These are phyloP conservation scores for Neocrepidodera transversa DNA, from an alignment of 2,888 invertebrate species.

Conservation along the genomic window DNA sequence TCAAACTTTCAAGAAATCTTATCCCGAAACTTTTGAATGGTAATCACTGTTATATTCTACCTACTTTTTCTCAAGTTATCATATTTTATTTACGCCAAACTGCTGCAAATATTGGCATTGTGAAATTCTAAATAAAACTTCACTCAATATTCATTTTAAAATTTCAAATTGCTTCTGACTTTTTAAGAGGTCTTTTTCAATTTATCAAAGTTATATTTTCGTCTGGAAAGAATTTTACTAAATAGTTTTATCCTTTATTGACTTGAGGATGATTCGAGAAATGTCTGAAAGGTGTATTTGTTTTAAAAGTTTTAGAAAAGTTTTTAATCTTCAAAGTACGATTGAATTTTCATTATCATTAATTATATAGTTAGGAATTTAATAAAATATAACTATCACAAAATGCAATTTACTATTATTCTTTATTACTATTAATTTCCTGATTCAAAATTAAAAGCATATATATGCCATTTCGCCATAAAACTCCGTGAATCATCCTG, in stretches of 20 bases:
- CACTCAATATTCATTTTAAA: slow-evolving; percentile 13
- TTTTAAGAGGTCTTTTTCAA: slow-evolving; percentile 11
- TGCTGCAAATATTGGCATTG: slow-evolving; percentile 20
- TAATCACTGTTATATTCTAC: slow-evolving; percentile 26
- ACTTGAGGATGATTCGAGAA: not conserved
- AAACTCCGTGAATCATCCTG: too few species aligned
- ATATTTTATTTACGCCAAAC: slow-evolving; percentile 25
- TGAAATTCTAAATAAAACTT: slow-evolving; percentile 15
- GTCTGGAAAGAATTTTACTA: slow-evolving; percentile 1
- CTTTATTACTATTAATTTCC: too few species aligned
- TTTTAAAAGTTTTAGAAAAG: not conserved
- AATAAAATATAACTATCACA: too few species aligned
- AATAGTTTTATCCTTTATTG: slow-evolving; percentile 1
- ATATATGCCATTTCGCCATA: too few species aligned
- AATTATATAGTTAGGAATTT: too few species aligned
- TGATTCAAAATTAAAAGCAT: too few species aligned
- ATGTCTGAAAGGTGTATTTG: not conserved
- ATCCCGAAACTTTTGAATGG: slow-evolving; percentile 14
- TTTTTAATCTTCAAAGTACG: too few species aligned
- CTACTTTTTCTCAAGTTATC: slow-evolving; percentile 17
- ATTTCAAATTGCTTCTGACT: slow-evolving; percentile 2
- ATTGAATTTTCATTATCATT: too few species aligned
- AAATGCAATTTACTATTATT: too few species aligned
- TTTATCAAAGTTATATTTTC: slow-evolving; percentile 12
- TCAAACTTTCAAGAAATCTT: slow-evolving; percentile 25